phyloP scores from a whole-genome alignment of 2,797 vertebrate genomes.

The Pipistrellus nathusii region DNA sequence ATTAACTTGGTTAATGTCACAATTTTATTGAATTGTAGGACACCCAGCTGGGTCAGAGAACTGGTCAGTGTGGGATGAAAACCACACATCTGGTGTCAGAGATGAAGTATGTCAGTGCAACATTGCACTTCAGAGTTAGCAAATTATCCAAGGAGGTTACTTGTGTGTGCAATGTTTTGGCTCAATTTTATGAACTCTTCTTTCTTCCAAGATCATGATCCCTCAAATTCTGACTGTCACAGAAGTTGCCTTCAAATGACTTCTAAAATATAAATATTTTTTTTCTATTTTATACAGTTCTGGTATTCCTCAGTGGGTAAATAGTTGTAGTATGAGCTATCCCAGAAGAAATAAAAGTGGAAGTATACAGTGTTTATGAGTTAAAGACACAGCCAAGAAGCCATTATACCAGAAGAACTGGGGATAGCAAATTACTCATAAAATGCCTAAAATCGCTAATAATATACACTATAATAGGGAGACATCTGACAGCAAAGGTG shows the following conservation, averaged over 20 bases:
- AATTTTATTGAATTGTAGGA: background rate
- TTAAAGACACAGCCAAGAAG: background rate
- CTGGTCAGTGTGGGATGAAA: background rate
- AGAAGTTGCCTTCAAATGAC: background rate
- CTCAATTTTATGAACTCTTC: background rate
- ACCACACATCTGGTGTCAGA: background rate
- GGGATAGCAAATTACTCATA: background rate
- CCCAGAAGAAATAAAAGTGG: background rate
- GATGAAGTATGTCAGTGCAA: too few species aligned
- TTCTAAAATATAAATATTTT: background rate
- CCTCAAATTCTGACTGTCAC: background rate
- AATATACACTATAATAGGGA: background rate
- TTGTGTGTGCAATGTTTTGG: background rate
- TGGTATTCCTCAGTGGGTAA: background rate
- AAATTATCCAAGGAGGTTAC: background rate
- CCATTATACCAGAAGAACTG: background rate
- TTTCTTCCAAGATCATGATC: background rate
- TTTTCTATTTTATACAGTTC: background rate
- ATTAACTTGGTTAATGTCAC: background rate
- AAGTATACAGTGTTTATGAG: background rate
- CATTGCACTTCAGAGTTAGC: too few species aligned
- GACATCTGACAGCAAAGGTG: conserved; percentile 34
- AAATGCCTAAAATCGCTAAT: conserved; percentile 28
- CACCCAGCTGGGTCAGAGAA: background rate
- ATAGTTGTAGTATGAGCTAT: background rate